phyloP scores from a whole-genome alignment of 2,113 vertebrate species.

The Indicator maculatus region DNA sequence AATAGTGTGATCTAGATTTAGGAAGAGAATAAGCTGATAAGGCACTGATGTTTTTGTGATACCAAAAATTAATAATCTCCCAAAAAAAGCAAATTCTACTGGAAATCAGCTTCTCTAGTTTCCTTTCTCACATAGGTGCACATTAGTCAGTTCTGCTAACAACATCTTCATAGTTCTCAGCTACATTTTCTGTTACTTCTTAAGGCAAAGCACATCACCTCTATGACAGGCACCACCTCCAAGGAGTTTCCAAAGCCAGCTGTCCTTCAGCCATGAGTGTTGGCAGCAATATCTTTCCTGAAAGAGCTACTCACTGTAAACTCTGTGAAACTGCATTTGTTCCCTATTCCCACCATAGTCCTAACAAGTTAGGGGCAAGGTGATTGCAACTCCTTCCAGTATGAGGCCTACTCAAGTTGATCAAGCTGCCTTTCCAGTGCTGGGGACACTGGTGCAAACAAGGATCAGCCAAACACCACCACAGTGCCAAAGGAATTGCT shows the following conservation, averaged over 20 bases:
- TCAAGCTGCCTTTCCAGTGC: too few relatives aligned
- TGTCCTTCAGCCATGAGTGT: background rate
- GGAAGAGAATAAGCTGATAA: background rate
- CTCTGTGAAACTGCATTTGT: background rate
- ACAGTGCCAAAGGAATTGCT: too few relatives aligned
- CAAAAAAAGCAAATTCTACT: background rate
- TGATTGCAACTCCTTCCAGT: background rate
- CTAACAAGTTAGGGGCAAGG: background rate
- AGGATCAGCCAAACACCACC: too few relatives aligned
- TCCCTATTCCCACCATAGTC: background rate
- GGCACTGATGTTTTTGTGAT: background rate
- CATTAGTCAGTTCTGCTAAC: background rate
- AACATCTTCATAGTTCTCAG: background rate
- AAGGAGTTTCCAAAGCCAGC: background rate
- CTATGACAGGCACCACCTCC: background rate
- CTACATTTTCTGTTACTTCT: background rate
- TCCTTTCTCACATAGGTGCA: background rate
- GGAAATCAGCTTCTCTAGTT: background rate
- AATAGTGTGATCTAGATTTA: background rate
- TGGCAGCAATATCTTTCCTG: background rate
- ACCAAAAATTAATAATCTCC: background rate
- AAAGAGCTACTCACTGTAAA: background rate
- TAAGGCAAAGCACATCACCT: background rate
- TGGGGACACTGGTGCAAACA: too few relatives aligned
- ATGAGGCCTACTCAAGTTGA: background rate